Conservation (phyloP, 2,888 invertebrate genomes). For the Polyommatus icarus region DNA sequence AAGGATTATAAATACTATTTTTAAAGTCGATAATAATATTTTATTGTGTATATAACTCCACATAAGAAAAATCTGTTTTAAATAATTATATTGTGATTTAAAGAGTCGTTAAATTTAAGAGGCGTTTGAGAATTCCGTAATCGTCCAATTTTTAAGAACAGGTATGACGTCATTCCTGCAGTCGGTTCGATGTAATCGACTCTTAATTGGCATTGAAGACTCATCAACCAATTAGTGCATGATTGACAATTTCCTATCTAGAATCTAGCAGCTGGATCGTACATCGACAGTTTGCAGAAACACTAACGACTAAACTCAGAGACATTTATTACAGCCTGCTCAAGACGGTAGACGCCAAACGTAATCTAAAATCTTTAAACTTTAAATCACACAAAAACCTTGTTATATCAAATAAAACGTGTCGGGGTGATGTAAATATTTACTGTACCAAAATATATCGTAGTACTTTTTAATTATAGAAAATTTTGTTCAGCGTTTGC, state of each 20-base stretch:
- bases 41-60: too few species aligned
- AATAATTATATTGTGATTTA: background rate
- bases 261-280: background rate
- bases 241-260: slow-evolving; percentile 28
- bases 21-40: too few species aligned
- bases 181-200: slow-evolving; percentile 1
- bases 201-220: slow-evolving; percentile 20
- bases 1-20: too few species aligned
- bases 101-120: background rate
- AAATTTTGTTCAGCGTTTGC: too few species aligned
- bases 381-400: too few species aligned
- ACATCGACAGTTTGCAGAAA: background rate
- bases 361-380: too few species aligned
- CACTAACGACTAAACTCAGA: background rate
- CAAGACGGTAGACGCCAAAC: background rate
- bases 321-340: too few species aligned
- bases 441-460: too few species aligned
- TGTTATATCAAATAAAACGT: too few species aligned
- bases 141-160: background rate
- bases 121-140: background rate
- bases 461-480: too few species aligned
- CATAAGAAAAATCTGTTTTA: too few species aligned
- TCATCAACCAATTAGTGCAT: slow-evolving; percentile 7
- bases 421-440: too few species aligned
- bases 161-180: background rate